Evolutionary conservation across 2,888 invertebrate genomes (phyloP).

Genomic region (Ellobium chinense): DNA sequence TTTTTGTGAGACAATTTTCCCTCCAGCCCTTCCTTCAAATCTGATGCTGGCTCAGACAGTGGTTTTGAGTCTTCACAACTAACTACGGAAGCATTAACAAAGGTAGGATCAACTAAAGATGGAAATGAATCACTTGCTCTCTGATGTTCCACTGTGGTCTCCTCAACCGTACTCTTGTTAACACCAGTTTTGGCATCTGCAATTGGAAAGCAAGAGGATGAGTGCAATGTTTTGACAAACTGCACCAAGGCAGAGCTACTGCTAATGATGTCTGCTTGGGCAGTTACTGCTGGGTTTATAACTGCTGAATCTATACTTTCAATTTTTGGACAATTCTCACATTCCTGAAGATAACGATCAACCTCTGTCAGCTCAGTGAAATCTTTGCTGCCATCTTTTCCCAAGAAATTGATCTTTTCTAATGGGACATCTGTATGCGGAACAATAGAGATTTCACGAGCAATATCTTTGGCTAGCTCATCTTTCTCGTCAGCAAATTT

Average conservation of each 20-base stretch:
- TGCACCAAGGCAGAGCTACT: neutral
- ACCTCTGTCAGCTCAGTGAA: neutral
- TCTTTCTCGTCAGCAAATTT: neutral
- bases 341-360: neutral
- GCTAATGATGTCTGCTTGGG: neutral
- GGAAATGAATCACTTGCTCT: no score
- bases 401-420: neutral
- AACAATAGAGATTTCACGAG: neutral
- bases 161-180: no score
- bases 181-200: no score
- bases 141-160: no score
- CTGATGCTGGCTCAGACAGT: neutral
- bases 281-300: no score
- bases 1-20: neutral
- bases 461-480: neutral
- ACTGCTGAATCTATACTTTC: no score
- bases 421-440: neutral
- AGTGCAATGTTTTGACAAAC: neutral
- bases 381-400: neutral
- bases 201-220: neutral
- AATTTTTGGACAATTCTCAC: no score
- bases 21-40: neutral
- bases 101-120: no score
- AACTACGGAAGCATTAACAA: no score
- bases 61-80: no score